These are phyloP conservation scores for Ceratina calcarata DNA, from an alignment of 1,140 invertebrate genomes.

Conservation along the genomic window DNA sequence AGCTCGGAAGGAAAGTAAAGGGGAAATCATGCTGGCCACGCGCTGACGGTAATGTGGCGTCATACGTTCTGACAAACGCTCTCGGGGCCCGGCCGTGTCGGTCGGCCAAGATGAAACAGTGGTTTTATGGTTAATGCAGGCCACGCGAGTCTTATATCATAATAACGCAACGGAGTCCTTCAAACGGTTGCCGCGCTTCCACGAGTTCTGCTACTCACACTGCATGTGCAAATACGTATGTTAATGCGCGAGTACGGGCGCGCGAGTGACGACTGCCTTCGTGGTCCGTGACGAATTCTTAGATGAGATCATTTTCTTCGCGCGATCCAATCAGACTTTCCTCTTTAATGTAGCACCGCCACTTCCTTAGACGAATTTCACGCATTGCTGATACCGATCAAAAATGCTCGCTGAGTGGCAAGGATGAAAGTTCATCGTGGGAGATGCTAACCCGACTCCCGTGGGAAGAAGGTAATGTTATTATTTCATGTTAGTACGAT, in stretches of 20 bases:
- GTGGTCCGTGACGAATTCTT: conserved; percentile 36
- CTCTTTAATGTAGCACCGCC: conserved; percentile 21
- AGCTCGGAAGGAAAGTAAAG: conserved; percentile 24
- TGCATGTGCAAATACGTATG: not conserved
- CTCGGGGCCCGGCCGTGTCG: conserved; percentile 38
- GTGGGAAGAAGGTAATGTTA: no score
- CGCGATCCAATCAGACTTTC: conserved; percentile 35
- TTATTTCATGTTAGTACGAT: no score
- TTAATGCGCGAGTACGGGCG: not conserved
- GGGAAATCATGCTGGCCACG: conserved; percentile 47
- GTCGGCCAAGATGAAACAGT: conserved; percentile 48
- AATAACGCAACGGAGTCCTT: conserved; percentile 62
- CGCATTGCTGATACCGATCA: conserved; percentile 11
- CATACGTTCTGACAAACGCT: conserved; percentile 57
- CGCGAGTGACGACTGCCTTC: not conserved
- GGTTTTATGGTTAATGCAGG: conserved; percentile 57
- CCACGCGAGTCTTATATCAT: conserved; percentile 68
- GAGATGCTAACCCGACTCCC: no score
- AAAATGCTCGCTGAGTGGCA: not conserved
- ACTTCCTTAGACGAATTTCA: conserved; percentile 9
- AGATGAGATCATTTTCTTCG: conserved; percentile 45
- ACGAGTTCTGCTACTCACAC: conserved; percentile 23
- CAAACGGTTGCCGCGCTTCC: conserved; percentile 39
- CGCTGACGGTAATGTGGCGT: conserved; percentile 66
- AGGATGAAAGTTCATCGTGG: no score